phyloP scores from a whole-genome alignment of 2,113 vertebrate species.

The Phaethon lepturus region DNA sequence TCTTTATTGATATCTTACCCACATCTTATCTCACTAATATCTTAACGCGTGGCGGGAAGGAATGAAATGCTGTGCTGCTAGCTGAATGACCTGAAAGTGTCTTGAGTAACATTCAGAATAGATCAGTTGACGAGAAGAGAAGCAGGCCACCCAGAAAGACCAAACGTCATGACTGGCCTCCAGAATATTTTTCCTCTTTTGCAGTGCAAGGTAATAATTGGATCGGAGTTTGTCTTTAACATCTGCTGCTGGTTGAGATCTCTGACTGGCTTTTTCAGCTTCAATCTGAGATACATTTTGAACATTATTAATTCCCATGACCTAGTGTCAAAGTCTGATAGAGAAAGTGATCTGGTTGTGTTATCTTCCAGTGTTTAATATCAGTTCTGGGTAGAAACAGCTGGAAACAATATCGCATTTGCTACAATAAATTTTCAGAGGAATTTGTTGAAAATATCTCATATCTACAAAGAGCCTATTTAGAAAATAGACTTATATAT shows the following conservation, averaged over 20 bases:
- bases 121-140: not conserved
- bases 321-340: conserved; percentile 49
- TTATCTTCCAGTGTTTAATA: conserved; percentile 55
- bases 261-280: conserved; percentile 16
- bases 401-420: conserved; percentile 58
- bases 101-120: not conserved
- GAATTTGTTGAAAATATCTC: conserved; percentile 51
- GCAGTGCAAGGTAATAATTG: conserved; percentile 47
- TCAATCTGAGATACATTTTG: conserved; percentile 29
- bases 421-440: conserved; percentile 40
- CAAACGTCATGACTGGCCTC: not conserved
- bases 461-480: not conserved
- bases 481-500: not conserved
- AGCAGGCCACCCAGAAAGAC: conserved; percentile 54
- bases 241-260: conserved; percentile 62
- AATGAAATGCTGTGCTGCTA: not conserved
- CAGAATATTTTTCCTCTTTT: conserved; percentile 8
- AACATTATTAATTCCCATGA: conserved; percentile 51
- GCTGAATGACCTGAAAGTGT: not conserved
- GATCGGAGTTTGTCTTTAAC: conserved; percentile 37
- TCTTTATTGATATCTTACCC: not conserved
- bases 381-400: conserved; percentile 41
- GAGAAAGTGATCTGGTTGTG: conserved; percentile 37
- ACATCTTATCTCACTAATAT: not conserved
- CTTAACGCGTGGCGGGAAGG: not conserved